Base-by-base conservation (phyloP, 2,888 invertebrate species). In the Macaria liturata region DNA sequence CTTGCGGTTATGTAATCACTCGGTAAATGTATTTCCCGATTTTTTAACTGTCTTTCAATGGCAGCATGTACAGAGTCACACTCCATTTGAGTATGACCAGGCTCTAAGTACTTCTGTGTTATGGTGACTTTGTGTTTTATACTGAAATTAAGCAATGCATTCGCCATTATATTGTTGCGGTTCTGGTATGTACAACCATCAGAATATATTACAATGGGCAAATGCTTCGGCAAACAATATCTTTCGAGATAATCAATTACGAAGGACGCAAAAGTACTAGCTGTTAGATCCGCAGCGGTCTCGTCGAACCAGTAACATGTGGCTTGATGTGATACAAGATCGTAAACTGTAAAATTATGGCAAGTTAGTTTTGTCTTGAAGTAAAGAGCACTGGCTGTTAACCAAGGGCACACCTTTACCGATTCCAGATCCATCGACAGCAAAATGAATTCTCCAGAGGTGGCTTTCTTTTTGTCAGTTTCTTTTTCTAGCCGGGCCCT, bases 331-430 rank as follows among this genome's bases (percentile, higher is more conserved):
- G 49, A 73, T 8, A 62, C 67, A 9, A 72, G 56, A 49, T 70
- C 66, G 50, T 72, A 74, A 3, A 72, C 51, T 9, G 71, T 59
- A 59, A 72, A 77, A 54, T 75, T 73, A 52, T 73, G 74, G 32
- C 75, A 71, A 20, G 68, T 61, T 6, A 74, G 58, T 57, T 72
- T 75, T 9, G 71, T 75, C 56, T 75, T 74, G 64, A 71, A 76
- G 57, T 75, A 76, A 31, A 70, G 48, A 43, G 72, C 69, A 64
- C 72, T 76, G 46, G 71, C 72, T 30, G 56, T 34, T 40, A 74
- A 42, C n/a, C 30, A 61, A 39, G 75, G 73, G 43, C 69, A 75
- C 34, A 75, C 54, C 60, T 72, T 72, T 4, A 76, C 73, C 32
- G 72, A 69, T 50, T 74, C 71, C 7, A 71, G 40, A 64, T 72